Conservation (phyloP, 2,113 vertebrate genomes). For the Aix galericulata region DNA sequence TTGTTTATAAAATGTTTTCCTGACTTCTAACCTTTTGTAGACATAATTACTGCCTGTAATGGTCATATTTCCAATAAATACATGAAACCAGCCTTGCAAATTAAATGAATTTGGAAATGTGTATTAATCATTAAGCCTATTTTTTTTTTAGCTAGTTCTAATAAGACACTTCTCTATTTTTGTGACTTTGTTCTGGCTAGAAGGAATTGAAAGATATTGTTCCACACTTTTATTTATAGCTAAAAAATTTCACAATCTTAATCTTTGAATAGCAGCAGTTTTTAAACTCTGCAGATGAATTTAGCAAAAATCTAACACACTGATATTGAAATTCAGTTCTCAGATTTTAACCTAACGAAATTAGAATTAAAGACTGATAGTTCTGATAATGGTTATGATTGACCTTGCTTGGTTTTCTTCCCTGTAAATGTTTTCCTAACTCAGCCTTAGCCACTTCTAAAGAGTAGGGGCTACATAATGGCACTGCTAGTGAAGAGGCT, state of each 20-base stretch:
- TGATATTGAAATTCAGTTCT: background rate
- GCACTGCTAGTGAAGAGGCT: background rate
- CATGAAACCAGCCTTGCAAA: background rate
- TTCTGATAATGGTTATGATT: background rate
- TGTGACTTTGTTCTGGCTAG: background rate
- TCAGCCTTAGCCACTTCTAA: background rate
- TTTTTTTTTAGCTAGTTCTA: background rate
- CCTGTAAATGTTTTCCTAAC: background rate
- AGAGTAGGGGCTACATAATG: background rate
- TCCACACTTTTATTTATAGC: constrained; percentile 50
- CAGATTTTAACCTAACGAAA: background rate
- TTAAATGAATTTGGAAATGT: background rate
- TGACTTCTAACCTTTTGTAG: background rate
- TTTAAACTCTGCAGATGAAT: background rate
- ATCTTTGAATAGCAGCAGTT: background rate
- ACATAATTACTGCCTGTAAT: background rate
- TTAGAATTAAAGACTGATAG: background rate
- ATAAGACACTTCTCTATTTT: constrained; percentile 20
- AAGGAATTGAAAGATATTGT: constrained; percentile 55
- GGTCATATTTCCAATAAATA: background rate
- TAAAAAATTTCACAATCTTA: background rate
- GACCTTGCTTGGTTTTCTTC: background rate
- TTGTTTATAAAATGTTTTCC: background rate
- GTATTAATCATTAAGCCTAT: background rate
- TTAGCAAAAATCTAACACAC: background rate